Conservation (phyloP, 2,888 invertebrate genomes). For the Octonoba sinensis region DNA sequence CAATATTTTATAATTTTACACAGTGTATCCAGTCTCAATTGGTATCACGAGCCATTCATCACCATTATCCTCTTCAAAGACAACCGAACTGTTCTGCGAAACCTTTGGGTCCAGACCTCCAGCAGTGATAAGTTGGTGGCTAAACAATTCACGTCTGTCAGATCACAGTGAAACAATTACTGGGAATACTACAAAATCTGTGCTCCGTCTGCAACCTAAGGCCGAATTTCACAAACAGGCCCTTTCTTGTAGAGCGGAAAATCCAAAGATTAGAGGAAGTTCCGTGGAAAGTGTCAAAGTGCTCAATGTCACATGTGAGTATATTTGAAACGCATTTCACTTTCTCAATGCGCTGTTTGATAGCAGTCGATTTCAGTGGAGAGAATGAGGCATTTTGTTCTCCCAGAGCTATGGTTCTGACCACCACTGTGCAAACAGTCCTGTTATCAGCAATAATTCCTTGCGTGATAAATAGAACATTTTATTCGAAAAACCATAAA, state of each 20-base stretch:
- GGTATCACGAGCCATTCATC: background rate
- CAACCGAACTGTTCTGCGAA: background rate
- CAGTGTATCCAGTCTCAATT: constrained; percentile 3
- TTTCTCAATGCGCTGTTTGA: too few species aligned
- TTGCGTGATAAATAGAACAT: too few species aligned
- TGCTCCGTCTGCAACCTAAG: constrained; percentile 9
- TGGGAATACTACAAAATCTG: background rate
- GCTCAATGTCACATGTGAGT: constrained; percentile 18
- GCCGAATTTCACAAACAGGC: background rate
- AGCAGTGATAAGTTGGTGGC: constrained; percentile 6
- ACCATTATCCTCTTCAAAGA: background rate
- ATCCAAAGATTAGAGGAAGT: background rate
- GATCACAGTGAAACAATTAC: background rate
- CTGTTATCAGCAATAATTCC: too few species aligned
- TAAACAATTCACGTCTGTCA: background rate
- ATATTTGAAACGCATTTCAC: background rate
- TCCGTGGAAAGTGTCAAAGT: background rate
- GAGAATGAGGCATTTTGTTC: too few species aligned
- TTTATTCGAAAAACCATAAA: too few species aligned
- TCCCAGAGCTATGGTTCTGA: too few species aligned
- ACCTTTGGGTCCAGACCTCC: constrained; percentile 12
- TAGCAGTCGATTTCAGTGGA: too few species aligned
- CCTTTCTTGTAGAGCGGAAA: constrained; percentile 2
- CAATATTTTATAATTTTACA: background rate
- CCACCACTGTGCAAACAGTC: too few species aligned